These are phyloP conservation scores for Parasteatoda tepidariorum DNA, from an alignment of 1,140 invertebrate genomes.

Conservation along the genomic window DNA sequence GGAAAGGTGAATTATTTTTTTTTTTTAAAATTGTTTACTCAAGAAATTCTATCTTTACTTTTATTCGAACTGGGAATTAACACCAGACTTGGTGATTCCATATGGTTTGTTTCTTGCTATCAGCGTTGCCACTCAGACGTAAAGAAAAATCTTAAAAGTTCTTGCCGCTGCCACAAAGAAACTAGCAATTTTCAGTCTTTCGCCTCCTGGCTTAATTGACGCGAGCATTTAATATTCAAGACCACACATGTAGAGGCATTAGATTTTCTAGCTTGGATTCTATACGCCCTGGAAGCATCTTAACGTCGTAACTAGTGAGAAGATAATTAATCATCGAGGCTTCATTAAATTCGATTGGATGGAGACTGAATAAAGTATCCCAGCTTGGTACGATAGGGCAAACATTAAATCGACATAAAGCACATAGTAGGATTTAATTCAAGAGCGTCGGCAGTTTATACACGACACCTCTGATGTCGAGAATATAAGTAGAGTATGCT, in stretches of 20 bases:
- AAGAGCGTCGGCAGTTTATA: neutral
- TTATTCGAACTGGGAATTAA: no score
- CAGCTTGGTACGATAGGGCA: neutral
- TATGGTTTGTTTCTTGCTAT: no score
- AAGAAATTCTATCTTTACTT: no score
- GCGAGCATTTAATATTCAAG: conserved; percentile 47
- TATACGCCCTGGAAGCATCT: conserved; percentile 9
- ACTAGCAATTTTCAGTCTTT: conserved; percentile 27
- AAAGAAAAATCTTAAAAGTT: conserved; percentile 18
- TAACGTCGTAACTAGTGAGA: conserved; percentile 6
- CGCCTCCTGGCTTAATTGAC: conserved; percentile 30
- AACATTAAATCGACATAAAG: conserved; percentile 27
- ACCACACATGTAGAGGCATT: conserved; percentile 39
- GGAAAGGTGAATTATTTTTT: no score
- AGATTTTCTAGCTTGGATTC: conserved; percentile 16
- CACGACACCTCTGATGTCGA: neutral
- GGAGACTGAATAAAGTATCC: conserved; percentile 30
- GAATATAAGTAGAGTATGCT: no score
- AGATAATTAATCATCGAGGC: conserved; percentile 44
- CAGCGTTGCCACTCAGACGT: neutral
- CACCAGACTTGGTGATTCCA: no score
- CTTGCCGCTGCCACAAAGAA: conserved; percentile 30
- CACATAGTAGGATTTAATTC: neutral
- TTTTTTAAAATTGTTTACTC: no score
- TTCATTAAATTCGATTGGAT: conserved; percentile 48